Evolutionary conservation across 1,140 invertebrate species (phyloP), one percentile per base, ranked within the genome.

Genomic region (Trigoniulus corallinus): DNA sequence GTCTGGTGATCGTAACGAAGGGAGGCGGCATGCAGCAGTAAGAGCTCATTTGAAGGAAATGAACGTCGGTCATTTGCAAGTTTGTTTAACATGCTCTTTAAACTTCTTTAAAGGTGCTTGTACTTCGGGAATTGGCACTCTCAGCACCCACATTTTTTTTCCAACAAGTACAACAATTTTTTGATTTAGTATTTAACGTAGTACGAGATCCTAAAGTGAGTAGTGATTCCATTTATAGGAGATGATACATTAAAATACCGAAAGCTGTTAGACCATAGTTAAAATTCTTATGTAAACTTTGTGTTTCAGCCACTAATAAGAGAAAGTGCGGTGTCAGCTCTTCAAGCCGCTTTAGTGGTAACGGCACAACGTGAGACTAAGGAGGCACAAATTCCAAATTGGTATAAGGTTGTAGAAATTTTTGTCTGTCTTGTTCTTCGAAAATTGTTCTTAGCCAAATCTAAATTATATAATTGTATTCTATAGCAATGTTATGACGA

Each of bases 91-190:
- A 10, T 39, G 37, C 29, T 7, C 15, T 34, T 34, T 34, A 7
- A 34, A 7, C 42, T 20, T 10, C 12, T 44, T 20, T 44, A 24
- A 20, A 79, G 73, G 76, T 95, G 2, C 70, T 98, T 22, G 79
- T 98, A 12, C 65, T 97, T 4, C 80, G 86, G 61, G 95, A 98
- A 69, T 67, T 99, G 15, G 95, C 95, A 12, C 80, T 91, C 18
- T 87, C 87, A 13, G 89, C 94, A 68, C 93, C 93, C 1, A 96
- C 93, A 15, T 95, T 94, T 67, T 99, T 99, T 67, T 98, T 95
- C 64, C 92, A 97, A 69, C 88, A 95, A 74, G 88, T 96, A 0
- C 86, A 87, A 18, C 81, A 81, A 44, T 98, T 98, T 67, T 98
- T 98, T 67, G 92, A 97, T 53, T 63, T 60, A 34, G 95, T 98